Percentiles rank a stretch among this genome's conserved stretches.
Evolutionary conservation across 2,113 vertebrate genomes (phyloP).

Genomic region (Rhipidura dahli): DNA sequence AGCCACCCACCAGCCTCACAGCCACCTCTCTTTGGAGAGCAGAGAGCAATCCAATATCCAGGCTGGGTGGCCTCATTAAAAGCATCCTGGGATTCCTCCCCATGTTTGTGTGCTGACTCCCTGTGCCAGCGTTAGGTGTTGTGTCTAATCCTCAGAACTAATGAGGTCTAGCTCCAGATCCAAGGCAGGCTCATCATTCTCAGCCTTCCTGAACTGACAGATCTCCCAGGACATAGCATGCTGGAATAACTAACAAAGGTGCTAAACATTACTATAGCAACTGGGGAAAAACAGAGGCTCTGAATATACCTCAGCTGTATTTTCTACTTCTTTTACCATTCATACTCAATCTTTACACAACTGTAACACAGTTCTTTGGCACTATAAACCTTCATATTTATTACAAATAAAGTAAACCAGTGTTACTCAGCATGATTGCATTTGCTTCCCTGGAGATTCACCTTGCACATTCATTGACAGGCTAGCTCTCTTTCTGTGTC

Average conservation of each 20-base stretch:
- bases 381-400: background rate
- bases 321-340: background rate
- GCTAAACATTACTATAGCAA: constrained; percentile 34
- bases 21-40: background rate
- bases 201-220: background rate
- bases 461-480: background rate
- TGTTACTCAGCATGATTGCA: background rate
- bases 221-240: background rate
- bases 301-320: background rate
- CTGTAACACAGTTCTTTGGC: background rate
- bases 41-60: rapidly evolving
- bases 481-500: background rate
- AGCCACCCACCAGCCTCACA: background rate
- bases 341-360: background rate
- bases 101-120: background rate
- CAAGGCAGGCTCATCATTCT: background rate
- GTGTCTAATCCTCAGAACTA: background rate
- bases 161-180: background rate
- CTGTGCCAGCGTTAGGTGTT: background rate
- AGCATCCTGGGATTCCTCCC: background rate
- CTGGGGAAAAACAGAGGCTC: background rate
- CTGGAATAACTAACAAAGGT: constrained; percentile 21
- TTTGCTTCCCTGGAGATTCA: background rate
- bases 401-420: background rate
- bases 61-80: background rate